Base-by-base conservation (phyloP, 2,113 vertebrate genomes). In the Myotis brandtii region DNA sequence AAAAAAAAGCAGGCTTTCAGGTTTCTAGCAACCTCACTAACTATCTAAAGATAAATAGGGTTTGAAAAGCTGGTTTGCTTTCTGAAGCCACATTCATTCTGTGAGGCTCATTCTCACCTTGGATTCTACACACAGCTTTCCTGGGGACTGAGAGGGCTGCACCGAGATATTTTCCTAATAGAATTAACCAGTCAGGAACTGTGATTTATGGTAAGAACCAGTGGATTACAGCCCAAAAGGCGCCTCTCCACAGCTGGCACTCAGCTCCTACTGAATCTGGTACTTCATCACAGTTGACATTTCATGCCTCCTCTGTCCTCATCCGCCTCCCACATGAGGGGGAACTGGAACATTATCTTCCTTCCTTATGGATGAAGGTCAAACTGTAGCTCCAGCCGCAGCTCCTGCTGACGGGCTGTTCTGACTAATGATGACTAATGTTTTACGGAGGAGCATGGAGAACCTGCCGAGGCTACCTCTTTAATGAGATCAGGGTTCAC, bases 341-440 rank as follows among this genome's bases (percentile, higher is more conserved):
- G 69, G 85, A 80, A 32, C 69, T 21, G 89, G 93, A 72, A 76
- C 50, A 59, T 80, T 54, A 52, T 77, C 87, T 92, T 87, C 80
- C 69, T 40, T 76, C 56, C 20, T 48, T 40, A 25, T 0, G 43
- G 80, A 83, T 34, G 92, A 93, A 97, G 93, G 96, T 97, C 95
- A 97, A 1, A 66, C 48, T 64, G 70, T 70, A 86, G 69, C 83
- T 93, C 69, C 73, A 91, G 86, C 69, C 46, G 32, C 92, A 90
- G 81, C 59, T 69, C 59, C 73, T 95, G 96, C 77, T 70, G 94
- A 93, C 13, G 40, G 80, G 87, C 84, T 89, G 62, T 84, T 86
- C 93, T 95, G 95, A 93, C 84, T 95, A 96, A 94, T 67, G 73
- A 93, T 76, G 94, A 96, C 88, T 83, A 86, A 96, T 86, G 92